A percentile compares a stretch with the other conserved stretches of the same genome.
phyloP scores from a whole-genome alignment of 1,140 invertebrate genomes.

The Pogonognathellus flavescens region DNA sequence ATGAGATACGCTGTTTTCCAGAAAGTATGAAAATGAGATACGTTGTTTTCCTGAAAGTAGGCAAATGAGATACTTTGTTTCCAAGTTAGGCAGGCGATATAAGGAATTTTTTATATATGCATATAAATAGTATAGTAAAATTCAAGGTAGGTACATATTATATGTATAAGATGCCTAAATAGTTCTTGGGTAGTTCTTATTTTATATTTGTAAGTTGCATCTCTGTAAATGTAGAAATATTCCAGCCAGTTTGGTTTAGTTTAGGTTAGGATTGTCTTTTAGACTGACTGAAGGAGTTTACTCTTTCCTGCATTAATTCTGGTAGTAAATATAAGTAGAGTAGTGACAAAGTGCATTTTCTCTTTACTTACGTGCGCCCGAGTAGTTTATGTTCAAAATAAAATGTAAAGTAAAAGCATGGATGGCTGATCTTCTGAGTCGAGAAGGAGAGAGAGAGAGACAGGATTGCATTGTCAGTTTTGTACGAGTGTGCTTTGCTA shows the following conservation, averaged over 20 bases:
- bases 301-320: neutral
- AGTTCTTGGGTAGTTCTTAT: neutral
- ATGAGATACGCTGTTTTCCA: too few species aligned
- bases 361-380: slow-evolving; percentile 5
- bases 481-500: neutral
- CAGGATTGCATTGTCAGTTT: neutral
- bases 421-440: neutral
- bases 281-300: neutral
- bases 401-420: slow-evolving; percentile 24
- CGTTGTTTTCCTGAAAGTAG: too few species aligned
- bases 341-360: slow-evolving; percentile 21
- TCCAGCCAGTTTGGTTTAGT: slow-evolving; percentile 5
- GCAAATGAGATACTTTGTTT: too few species aligned
- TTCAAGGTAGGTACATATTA: too few species aligned
- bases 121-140: too few species aligned
- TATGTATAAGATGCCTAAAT: too few species aligned
- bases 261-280: slow-evolving; percentile 33
- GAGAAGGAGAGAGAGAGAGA: neutral
- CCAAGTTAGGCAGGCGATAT: too few species aligned
- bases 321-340: neutral
- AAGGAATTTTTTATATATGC: too few species aligned
- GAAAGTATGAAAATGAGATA: too few species aligned
- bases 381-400: neutral
- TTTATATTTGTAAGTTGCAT: neutral
- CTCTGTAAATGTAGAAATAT: neutral